phyloP scores from a whole-genome alignment of 2,888 invertebrate species.

The Diabrotica balteata region DNA sequence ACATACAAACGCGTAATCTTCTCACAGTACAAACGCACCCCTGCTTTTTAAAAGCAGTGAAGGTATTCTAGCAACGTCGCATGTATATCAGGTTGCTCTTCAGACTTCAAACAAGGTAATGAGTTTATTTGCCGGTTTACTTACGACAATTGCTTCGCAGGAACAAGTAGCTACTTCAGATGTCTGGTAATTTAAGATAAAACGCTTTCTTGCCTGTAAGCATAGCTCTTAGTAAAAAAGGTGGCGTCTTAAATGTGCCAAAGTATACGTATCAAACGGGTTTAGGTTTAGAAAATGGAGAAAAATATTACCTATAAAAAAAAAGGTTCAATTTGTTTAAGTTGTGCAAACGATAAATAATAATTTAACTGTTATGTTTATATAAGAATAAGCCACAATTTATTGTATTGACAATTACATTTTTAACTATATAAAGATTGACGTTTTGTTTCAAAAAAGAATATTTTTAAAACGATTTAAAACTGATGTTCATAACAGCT shows the following conservation, averaged over 20 bases:
- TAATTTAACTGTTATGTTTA: no score
- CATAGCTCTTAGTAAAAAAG: neutral
- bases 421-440: no score
- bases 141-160: conserved; percentile 2
- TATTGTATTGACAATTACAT: no score
- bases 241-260: neutral
- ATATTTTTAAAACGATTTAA: no score
- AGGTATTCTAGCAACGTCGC: conserved; percentile 7
- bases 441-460: no score
- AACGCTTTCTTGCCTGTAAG: conserved; percentile 3
- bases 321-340: no score
- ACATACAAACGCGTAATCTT: conserved; percentile 3
- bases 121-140: conserved; percentile 14
- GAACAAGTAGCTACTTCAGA: conserved; percentile 12
- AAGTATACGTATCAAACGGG: no score
- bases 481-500: no score
- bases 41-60: conserved; percentile 5
- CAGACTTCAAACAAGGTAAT: conserved; percentile 13
- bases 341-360: no score
- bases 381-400: no score
- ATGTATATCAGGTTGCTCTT: conserved; percentile 9
- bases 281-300: no score
- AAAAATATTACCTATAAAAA: no score
- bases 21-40: conserved; percentile 10
- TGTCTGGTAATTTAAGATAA: conserved; percentile 4